These are phyloP conservation scores for Lypha dubia DNA, from an alignment of 2,888 invertebrate species.

Conservation along the genomic window DNA sequence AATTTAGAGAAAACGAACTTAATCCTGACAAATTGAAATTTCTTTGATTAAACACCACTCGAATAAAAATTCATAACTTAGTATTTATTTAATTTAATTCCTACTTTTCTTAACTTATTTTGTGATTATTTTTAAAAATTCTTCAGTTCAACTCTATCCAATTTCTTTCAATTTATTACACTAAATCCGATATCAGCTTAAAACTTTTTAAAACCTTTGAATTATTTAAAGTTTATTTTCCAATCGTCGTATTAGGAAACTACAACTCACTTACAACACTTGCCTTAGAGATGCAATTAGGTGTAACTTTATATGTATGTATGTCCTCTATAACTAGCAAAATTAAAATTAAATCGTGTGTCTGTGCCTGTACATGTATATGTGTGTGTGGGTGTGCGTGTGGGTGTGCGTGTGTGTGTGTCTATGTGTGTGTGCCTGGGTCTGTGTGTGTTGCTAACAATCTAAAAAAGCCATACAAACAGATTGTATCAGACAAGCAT, in stretches of 20 bases:
- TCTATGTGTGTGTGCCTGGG: too few species aligned
- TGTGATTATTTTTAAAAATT: too few species aligned
- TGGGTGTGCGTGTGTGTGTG: too few species aligned
- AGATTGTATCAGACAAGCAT: neutral
- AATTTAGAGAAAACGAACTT: too few species aligned
- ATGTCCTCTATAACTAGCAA: slow-evolving; percentile 7
- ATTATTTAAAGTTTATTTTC: slow-evolving; percentile 23
- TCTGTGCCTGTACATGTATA: neutral
- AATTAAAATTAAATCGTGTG: slow-evolving; percentile 23
- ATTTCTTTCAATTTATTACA: neutral
- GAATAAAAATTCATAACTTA: too few species aligned
- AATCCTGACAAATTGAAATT: too few species aligned
- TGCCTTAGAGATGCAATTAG: slow-evolving; percentile 13
- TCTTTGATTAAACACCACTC: too few species aligned
- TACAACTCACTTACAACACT: neutral
- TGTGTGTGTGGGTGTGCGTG: too few species aligned
- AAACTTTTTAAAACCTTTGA: slow-evolving; percentile 18
- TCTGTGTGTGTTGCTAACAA: neutral
- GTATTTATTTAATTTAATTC: too few species aligned
- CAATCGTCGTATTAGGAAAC: neutral
- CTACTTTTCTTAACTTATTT: too few species aligned
- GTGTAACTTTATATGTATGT: slow-evolving; percentile 22
- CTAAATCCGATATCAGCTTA: neutral
- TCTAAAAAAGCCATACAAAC: neutral
- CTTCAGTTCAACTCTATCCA: neutral